phyloP scores from a whole-genome alignment of 1,140 invertebrate genomes.

The Apis laboriosa region DNA sequence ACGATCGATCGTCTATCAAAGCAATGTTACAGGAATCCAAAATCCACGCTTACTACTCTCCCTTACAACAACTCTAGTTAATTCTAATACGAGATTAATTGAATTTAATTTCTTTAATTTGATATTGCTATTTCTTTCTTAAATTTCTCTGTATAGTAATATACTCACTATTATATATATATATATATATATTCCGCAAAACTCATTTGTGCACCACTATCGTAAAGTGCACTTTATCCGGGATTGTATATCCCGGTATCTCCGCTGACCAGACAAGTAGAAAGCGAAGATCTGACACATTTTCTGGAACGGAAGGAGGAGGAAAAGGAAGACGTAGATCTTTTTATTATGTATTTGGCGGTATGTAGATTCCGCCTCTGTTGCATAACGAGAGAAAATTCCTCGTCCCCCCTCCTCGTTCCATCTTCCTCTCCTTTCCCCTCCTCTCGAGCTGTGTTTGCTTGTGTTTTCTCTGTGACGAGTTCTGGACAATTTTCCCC shows the following conservation, averaged over 20 bases:
- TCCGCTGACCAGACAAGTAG: background rate
- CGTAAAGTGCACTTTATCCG: background rate
- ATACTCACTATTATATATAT: no score
- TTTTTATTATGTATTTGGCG: conserved; percentile 66
- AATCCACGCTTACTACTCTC: no score
- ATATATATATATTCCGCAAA: background rate
- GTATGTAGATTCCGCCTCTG: conserved; percentile 48
- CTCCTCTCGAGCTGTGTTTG: conserved; percentile 7
- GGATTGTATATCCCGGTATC: conserved; percentile 1
- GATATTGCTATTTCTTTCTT: no score
- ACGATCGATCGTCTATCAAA: no score
- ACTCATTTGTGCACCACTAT: background rate
- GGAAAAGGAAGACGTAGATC: conserved; percentile 49
- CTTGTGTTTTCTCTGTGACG: conserved; percentile 46
- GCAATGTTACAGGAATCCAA: no score
- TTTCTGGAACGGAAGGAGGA: background rate
- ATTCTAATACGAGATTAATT: no score
- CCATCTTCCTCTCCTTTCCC: conserved; percentile 4
- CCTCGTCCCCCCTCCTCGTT: background rate
- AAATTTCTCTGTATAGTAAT: no score
- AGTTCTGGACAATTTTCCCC: conserved; percentile 75
- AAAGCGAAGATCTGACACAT: background rate
- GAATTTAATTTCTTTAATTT: no score
- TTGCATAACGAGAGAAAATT: conserved; percentile 69
- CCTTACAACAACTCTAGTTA: no score